Percentiles rank a stretch among this genome's conserved stretches.
phyloP scores from a whole-genome alignment of 2,888 invertebrate genomes.

The Strigamia maritima region DNA sequence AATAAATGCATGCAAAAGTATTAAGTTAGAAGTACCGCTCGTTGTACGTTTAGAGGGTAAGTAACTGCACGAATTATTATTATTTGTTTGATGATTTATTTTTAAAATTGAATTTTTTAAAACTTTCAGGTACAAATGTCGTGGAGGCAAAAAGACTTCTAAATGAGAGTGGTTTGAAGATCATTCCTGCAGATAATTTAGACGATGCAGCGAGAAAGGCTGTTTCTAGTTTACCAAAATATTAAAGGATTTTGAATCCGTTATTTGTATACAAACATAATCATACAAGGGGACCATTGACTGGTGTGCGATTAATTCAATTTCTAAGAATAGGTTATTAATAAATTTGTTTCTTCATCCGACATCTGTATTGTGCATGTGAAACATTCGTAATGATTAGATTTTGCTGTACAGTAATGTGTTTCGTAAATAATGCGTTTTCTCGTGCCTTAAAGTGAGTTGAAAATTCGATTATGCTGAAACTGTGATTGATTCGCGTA shows the following conservation, averaged over 20 bases:
- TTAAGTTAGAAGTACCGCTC: slow-evolving; percentile 78
- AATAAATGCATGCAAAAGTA: slow-evolving; percentile 77
- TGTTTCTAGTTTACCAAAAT: slow-evolving; percentile 56
- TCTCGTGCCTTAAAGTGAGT: slow-evolving; percentile 3
- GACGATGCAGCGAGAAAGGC: slow-evolving; percentile 91
- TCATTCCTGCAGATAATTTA: slow-evolving; percentile 76
- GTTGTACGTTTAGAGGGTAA: slow-evolving; percentile 90
- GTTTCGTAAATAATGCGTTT: not conserved
- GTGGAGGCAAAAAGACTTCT: slow-evolving; percentile 76
- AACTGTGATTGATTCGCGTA: not conserved
- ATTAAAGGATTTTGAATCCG: not conserved
- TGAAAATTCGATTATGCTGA: not conserved
- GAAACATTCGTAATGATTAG: not conserved
- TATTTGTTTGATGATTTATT: not conserved
- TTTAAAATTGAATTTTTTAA: not conserved
- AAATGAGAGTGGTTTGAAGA: slow-evolving; percentile 74
- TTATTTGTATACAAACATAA: not conserved
- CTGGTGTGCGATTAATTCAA: not conserved
- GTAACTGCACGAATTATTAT: not conserved
- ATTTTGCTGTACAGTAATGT: not conserved
- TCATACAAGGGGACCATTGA: not conserved
- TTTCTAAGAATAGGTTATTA: not conserved
- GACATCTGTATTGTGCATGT: not conserved
- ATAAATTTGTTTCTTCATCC: not conserved
- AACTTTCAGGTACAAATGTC: slow-evolving; percentile 72